These are phyloP conservation scores for Raphicerus campestris DNA, from an alignment of 2,113 vertebrate genomes.

Conservation along the genomic window DNA sequence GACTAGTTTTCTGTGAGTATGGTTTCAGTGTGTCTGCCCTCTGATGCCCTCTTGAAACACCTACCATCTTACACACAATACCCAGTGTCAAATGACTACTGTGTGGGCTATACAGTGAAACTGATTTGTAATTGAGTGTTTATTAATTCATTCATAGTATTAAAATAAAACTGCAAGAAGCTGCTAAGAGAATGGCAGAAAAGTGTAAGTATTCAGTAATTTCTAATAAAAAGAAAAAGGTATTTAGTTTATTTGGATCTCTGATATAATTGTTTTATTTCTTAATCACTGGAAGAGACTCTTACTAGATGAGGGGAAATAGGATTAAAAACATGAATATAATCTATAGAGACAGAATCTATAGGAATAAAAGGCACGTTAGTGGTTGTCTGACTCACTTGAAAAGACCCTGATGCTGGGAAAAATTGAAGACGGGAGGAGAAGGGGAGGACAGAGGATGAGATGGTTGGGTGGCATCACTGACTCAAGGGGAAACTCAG, in stretches of 20 bases:
- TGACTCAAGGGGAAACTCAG: not conserved
- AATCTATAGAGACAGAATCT: not conserved
- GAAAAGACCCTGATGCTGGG: not conserved
- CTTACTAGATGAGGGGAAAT: not conserved
- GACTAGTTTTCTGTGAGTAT: no score
- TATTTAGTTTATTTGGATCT: not conserved
- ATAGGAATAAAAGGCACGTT: not conserved
- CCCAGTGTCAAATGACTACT: not conserved
- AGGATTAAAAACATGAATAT: not conserved
- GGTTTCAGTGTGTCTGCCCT: no score
- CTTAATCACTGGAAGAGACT: not conserved
- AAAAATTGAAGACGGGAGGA: not conserved
- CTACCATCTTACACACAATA: no score
- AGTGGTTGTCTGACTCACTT: not conserved
- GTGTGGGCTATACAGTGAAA: not conserved
- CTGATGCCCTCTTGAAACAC: no score
- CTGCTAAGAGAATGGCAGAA: not conserved
- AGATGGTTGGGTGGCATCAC: not conserved
- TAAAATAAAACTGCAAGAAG: not conserved
- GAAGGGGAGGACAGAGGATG: not conserved
- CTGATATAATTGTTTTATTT: not conserved
- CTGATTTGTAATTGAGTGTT: not conserved
- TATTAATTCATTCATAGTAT: not conserved
- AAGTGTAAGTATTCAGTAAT: not conserved
- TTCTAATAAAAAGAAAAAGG: not conserved